Conservation (phyloP, 1,140 invertebrate genomes). For the Sitophilus oryzae region DNA sequence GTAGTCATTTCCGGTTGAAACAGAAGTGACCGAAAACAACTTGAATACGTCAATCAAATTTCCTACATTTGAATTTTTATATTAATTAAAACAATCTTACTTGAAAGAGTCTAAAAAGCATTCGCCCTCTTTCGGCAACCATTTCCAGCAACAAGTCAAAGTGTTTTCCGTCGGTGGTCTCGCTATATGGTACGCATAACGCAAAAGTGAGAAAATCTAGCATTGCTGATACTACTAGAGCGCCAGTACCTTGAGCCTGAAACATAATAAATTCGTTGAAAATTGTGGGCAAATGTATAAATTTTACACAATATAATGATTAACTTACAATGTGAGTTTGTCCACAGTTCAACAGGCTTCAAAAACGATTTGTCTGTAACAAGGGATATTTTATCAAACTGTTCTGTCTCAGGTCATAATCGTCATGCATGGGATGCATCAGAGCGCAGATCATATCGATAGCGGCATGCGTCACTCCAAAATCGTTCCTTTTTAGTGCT, state of each 20-base stretch:
- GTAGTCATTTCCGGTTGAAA: no score
- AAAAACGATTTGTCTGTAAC: constrained; percentile 84
- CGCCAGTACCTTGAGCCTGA: constrained; percentile 73
- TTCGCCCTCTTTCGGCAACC: constrained; percentile 85
- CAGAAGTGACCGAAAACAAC: no score
- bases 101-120: constrained; percentile 91
- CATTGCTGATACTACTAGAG: constrained; percentile 85
- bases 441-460: constrained; percentile 96
- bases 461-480: constrained; percentile 90
- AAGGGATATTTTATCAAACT: constrained; percentile 96
- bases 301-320: constrained; percentile 4
- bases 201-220: constrained; percentile 98
- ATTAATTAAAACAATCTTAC: constrained; percentile 48
- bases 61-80: no score
- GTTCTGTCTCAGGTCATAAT: constrained; percentile 91
- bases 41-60: no score
- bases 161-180: constrained; percentile 96
- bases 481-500: constrained; percentile 82
- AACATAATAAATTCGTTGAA: neutral
- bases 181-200: constrained; percentile 96
- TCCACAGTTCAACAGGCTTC: constrained; percentile 91
- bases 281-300: neutral
- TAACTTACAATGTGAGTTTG: constrained; percentile 83
- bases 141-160: constrained; percentile 93
- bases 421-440: constrained; percentile 98